Evolutionary conservation across 1,140 invertebrate genomes (phyloP), one percentile per base, ranked within the genome.

Genomic region (Choristoneura fumiferana): DNA sequence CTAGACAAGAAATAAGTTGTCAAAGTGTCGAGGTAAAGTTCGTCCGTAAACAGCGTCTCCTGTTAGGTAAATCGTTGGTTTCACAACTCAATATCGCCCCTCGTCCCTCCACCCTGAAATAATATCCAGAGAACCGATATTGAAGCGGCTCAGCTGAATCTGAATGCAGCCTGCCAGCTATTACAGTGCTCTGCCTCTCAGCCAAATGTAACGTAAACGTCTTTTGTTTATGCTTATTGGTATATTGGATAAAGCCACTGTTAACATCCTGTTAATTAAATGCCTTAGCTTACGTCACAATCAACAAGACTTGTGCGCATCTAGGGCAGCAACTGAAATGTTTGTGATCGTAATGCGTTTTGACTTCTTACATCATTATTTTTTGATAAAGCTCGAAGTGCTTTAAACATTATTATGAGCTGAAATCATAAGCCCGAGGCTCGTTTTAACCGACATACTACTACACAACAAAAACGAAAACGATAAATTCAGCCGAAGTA

Each of bases 1-100:
- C 59, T 58, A 84, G 79, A 86, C 82, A 85, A 85, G 86, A 86
- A 89, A 89, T 86, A 87, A 87, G 84, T 89, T 89, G 83, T 87
- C 83, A 89, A 84, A 88, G 82, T 86, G 85, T 87, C 84, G 71
- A 71, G 76, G 65, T 76, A 74, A 86, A 86, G 83, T 87, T 89
- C 63, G 65, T 81, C 77, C 65, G 78, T 77, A 80, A 83, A 78
- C 76, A 83, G 74, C 73, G 72, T 71, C 77, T 78, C 60, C 78
- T 79, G 75, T 82, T 82, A 87, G 78, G 84, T 86, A 84, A 87
- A 89, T 81, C 79, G 78, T 82, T 64, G 81, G 84, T 81, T 84
- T 84, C 76, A 80, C 77, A 84, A 82, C 84, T 87, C 76, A 86
- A 87, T 89, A 89, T 86, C 76, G 75, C 74, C 63, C 69, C 60